Base-by-base conservation (phyloP, 2,113 vertebrate species). In the Cyphomyrus plagiostoma region DNA sequence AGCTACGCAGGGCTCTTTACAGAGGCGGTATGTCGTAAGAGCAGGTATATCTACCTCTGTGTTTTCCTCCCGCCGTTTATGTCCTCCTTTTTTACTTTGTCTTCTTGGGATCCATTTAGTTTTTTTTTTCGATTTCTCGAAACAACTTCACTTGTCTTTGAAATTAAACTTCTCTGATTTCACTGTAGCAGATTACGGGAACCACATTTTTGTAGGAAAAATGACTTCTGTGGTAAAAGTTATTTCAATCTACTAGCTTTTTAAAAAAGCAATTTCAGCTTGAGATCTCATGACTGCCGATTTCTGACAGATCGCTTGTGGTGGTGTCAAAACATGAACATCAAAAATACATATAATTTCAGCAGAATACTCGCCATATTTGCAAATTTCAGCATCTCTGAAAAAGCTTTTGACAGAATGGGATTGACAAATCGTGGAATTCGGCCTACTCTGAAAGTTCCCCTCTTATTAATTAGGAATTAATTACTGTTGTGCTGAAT, bases 21-120 rank as follows among this genome's bases (percentile, higher is more conserved):
- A 62, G 89, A 86, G 88, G 56, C 84, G 70, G 90, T 88, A 84
- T 48, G 74, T 56, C 23, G 53, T 50, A 85, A 86, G 52, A 91
- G 88, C 86, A 92, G 90, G 70, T 89, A 89, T 88, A 90, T 92
- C 92, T 92, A 92, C 92, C 91, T 91, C 91, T 91, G 89, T 70
- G 56, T 86, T 91, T 56, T 89, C 85, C 53, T 90, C 56, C 48
- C 10, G 23, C 89, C 87, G 19, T 87, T 35, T 88, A 82, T 1
- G 1, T 83, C 21, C 7, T n/a, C 56, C 56, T 62, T 62, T 62
- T 9, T 82, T 83, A 2, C 10, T 83, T 35, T 39, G 23, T 77
- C 17, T 66, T 19, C 17, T 74, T 89, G 70, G 17, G 35, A 39
- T 42, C 8, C 45, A 84, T 84, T 84, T 39, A 46, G 42, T 84